Conservation (phyloP, 2,797 vertebrate species). For the Caiman crocodilus region DNA sequence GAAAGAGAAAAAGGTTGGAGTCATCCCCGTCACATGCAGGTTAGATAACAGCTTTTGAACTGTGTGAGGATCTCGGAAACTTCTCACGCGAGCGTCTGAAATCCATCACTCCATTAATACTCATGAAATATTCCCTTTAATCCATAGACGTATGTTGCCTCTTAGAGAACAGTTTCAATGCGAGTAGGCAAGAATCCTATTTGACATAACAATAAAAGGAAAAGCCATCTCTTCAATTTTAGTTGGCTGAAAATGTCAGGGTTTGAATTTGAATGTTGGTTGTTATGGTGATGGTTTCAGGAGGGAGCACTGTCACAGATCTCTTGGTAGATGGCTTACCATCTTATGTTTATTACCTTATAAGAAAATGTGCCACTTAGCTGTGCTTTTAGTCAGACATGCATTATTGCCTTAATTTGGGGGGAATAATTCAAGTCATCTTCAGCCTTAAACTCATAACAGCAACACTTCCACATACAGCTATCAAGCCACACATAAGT, state of each 20-base stretch:
- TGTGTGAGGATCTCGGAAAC: constrained; percentile 47
- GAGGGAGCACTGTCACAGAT: not conserved
- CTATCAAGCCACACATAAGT: not conserved
- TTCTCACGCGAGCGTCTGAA: constrained; percentile 33
- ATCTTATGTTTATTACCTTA: not conserved
- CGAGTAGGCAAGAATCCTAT: constrained; percentile 49
- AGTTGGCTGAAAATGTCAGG: constrained; percentile 26
- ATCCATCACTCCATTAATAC: not conserved
- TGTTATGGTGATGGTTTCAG: not conserved
- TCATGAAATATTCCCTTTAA: not conserved
- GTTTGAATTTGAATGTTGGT: constrained; percentile 5
- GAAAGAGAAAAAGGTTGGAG: not conserved
- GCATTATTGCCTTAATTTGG: not conserved
- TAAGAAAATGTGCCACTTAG: not conserved
- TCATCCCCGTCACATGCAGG: constrained; percentile 21
- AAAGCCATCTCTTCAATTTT: constrained; percentile 29
- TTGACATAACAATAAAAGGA: constrained; percentile 11
- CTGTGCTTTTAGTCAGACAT: not conserved
- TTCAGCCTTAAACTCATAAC: not conserved
- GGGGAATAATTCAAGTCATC: not conserved
- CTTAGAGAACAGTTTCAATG: constrained; percentile 51
- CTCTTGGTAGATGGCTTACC: not conserved
- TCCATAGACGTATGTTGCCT: constrained; percentile 28
- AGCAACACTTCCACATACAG: not conserved
- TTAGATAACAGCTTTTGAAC: constrained; percentile 4